Evolutionary conservation across 2,113 vertebrate genomes (phyloP), one percentile per base, ranked within the genome.

Genomic region (Heterotis niloticus): DNA sequence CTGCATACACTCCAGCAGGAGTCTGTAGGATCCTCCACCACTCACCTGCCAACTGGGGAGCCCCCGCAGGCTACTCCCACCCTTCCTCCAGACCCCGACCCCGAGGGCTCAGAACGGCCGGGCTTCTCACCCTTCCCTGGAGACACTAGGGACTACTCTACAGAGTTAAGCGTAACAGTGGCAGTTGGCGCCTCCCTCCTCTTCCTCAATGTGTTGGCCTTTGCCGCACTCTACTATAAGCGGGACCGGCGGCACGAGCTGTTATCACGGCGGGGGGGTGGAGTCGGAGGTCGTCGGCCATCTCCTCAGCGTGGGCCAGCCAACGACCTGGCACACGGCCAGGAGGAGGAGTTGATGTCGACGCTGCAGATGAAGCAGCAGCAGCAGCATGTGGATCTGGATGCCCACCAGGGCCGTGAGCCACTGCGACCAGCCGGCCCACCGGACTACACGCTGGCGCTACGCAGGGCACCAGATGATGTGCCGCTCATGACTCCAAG

Each of bases 291-390:
- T 80, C 89, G 91, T 28, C 90, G 92, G 14, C 90, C 92, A 69
- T 93, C 92, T 23, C 98, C 97, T 1, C 98, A 99, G 23, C 96
- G 96, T 44, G 93, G 92, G 0, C 90, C 93, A 0, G 90, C 92
- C 85, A 99, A 98, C 12, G 97, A 99, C 90, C 94, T 99, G 83
- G 94, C 95, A 20, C 94, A 98, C 75, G 95, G 96, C 91, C 97
- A 97, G 91, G 98, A 99, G 91, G 98, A 99, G 89, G 97, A 99
- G 91, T 93, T 98, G 75, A 99, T 99, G 97, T 99, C 97, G 80
- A 75, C 74, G 20, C 93, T 99, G 86, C 96, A 98, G 88, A 97
- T 98, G 95, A 98, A 98, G 94, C 97, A 98, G 93, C 97, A 96
- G 89, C 84, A 92, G 75, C 91, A 93, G 78, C 90, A 91, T 24